Conservation (phyloP, 2,113 vertebrate genomes). For the Erpornis zantholeuca region DNA sequence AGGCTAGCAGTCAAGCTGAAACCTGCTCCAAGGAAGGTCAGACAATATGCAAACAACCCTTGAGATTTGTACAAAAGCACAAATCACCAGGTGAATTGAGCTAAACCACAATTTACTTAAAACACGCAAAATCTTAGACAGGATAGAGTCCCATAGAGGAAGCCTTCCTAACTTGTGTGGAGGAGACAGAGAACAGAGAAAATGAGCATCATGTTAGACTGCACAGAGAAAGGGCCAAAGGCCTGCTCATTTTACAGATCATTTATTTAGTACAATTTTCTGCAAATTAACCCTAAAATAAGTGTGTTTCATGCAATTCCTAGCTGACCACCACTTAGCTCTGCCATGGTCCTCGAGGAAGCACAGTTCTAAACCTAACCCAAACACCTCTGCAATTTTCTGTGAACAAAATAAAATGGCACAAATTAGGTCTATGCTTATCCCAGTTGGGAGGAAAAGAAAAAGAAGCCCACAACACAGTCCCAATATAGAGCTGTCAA, state of each 20-base stretch:
- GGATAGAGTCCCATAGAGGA: fast-evolving
- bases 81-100: background rate
- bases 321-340: background rate
- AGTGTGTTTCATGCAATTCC: background rate
- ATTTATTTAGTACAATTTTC: background rate
- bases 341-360: background rate
- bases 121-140: background rate
- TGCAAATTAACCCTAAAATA: background rate
- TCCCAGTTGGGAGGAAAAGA: background rate
- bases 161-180: background rate
- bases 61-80: background rate
- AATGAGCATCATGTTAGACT: background rate
- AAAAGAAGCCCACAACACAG: background rate
- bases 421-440: background rate
- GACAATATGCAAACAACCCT: background rate
- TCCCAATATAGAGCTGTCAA: background rate
- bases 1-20: background rate
- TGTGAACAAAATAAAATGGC: background rate
- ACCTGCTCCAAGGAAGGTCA: background rate
- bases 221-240: background rate
- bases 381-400: background rate
- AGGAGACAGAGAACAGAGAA: background rate
- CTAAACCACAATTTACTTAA: background rate
- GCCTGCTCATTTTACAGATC: background rate
- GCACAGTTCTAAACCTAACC: background rate